Conservation (phyloP, 2,113 vertebrate genomes). For the Cebidichthys violaceus region DNA sequence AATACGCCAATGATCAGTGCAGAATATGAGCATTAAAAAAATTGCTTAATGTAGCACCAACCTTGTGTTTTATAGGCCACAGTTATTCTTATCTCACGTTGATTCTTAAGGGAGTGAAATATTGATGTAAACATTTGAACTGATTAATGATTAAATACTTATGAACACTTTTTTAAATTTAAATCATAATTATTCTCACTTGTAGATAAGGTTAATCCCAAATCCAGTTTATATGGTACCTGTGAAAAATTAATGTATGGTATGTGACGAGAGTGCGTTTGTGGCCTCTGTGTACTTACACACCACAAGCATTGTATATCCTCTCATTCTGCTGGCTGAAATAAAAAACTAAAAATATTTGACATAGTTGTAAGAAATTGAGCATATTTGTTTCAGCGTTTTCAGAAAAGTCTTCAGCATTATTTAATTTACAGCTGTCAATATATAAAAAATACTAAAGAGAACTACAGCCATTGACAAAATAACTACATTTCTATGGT, state of each 20-base stretch:
- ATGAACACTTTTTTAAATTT: neutral
- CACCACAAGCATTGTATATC: neutral
- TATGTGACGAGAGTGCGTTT: neutral
- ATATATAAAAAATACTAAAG: too few relatives aligned
- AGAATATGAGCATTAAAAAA: slow-evolving; percentile 1
- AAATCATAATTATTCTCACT: neutral
- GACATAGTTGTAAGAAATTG: neutral
- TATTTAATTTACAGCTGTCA: neutral
- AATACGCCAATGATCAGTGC: neutral
- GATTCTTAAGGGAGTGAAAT: neutral
- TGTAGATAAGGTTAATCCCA: neutral
- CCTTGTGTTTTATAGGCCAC: neutral
- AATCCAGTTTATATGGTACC: neutral
- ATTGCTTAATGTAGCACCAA: neutral
- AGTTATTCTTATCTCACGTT: neutral
- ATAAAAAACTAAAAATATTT: neutral
- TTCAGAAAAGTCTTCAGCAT: neutral
- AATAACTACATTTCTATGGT: neutral
- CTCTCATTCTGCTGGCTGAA: neutral
- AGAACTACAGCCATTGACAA: too few relatives aligned
- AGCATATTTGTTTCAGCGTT: neutral
- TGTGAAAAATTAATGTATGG: neutral
- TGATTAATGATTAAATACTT: neutral
- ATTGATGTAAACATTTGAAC: neutral
- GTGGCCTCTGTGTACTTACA: neutral